Evolutionary conservation across 64 coral and sea anemone genomes (phyloP), one percentile per base, ranked within the genome.

Genomic region (Trachythela sp.): DNA sequence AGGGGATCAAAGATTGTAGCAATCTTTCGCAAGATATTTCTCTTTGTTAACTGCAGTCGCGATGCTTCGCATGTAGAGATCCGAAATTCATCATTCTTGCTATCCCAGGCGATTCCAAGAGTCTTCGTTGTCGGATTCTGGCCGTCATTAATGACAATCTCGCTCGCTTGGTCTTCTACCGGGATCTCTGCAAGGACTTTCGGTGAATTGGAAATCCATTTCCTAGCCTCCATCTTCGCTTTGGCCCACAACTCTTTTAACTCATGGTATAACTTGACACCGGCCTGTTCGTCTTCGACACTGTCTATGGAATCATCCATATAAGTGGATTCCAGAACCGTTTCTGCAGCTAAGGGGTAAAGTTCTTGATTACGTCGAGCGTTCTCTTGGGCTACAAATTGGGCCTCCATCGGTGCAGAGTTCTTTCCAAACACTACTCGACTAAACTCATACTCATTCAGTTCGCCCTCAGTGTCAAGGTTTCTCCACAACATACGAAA

Each of bases 251-350:
- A 24, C 6, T 37, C 24, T 71, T 88, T 71, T 7, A 94, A 54
- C 39, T 88, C 37, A 27, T 48, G 35, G 39, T 89, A 93, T 13
- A 93, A 59, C 18, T 90, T 67, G 38, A 94, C 40, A 59, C 87
- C 85, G 2, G 33, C 30, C 24, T 94, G 24, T 8, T 89, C 72
- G 80, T 85, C 39, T 59, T 71, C 84, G 13, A 54, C 77, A 36
- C 68, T 90, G 83, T 91, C 89, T 30, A 91, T 49, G 2, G 93
- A 88, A 24, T 94, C 86, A 37, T 92, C 93, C 87, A 94, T 94
- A 15, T 89, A 92, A 5, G 84, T 93, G 9, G 41, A 90, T 45
- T 77, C 83, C 37, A 94, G 70, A 1, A 94, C 50, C 0, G 88
- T 60, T 36, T 94, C 88, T 41, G 92, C 88, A 8, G 92, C 88